Conservation (phyloP, 2,888 invertebrate genomes). For the Diaphora mendica region DNA sequence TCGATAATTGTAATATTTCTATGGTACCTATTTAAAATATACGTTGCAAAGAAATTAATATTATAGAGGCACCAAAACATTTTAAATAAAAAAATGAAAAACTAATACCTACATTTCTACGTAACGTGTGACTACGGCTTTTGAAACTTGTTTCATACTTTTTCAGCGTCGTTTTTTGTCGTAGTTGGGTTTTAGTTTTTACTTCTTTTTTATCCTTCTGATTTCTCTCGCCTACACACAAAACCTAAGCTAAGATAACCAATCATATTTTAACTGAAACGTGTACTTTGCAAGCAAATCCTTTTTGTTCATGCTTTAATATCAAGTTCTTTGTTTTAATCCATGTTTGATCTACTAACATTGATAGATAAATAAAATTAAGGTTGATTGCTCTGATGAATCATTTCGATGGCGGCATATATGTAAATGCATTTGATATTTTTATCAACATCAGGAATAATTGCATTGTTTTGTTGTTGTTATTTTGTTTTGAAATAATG, state of each 20-base stretch:
- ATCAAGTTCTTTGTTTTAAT: not conserved
- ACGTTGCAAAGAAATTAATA: no score
- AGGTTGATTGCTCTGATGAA: not conserved
- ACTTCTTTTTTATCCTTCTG: no score
- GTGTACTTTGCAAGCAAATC: not conserved
- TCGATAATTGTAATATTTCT: no score
- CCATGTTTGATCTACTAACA: not conserved
- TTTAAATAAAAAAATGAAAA: no score
- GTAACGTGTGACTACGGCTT: no score
- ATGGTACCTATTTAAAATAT: no score
- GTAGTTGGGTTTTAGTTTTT: no score
- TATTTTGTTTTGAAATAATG: conserved; percentile 1
- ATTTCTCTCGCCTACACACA: not conserved
- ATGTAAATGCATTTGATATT: not conserved
- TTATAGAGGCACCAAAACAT: no score
- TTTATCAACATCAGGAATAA: not conserved
- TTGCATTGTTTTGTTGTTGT: conserved; percentile 2
- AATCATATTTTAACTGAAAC: not conserved
- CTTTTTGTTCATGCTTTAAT: not conserved
- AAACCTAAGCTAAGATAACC: not conserved
- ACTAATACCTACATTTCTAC: no score
- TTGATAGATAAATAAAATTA: not conserved
- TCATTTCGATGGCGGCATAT: not conserved
- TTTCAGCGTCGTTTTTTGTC: no score
- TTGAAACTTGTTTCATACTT: no score